Evolutionary conservation across 1,140 invertebrate species (phyloP), one percentile per base, ranked within the genome.

Genomic region (Diorhabda carinulata): DNA sequence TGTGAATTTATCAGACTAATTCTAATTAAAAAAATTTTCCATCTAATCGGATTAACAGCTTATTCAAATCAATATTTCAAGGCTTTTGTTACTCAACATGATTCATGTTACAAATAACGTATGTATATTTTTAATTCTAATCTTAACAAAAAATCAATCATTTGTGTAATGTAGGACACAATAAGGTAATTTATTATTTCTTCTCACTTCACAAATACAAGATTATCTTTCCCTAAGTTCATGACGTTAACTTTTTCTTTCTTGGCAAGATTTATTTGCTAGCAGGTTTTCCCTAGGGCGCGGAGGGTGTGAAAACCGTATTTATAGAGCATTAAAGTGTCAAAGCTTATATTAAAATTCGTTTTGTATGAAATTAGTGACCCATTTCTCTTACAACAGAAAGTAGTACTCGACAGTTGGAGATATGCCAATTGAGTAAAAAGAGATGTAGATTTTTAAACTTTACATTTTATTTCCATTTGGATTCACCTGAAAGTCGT

Each of bases 331-430:
- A 52, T 52, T 52, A 52, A 52, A 52, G 47, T 52, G 47, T 52
- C 47, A 52, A 52, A 52, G 47, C 47, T 52, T 52, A 52, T 52
- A 52, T 52, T 52, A 52, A 52, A 52, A 52, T 52, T 52, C 47
- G 47, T 52, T 52, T 52, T 52, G 47, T 52, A 52, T 4, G 47
- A 52, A 52, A 52, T 52, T 52, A 52, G 47, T 52, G 47, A 52
- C 47, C 47, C 47, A 52, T 52, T 52, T 52, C 47, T 52, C 47
- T 3, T 52, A 8, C 47, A n/a, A 52, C 47, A 52, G 6, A 8
- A 52, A 52, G 3, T 52, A 52, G 47, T 52, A 52, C 47, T 52
- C 47, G 47, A 52, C 47, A 52, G 47, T 52, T 52, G 47, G 47
- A 52, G 47, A 52, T 52, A 52, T 52, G 47, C 47, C 47, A 52